Conservation (phyloP, 1,140 invertebrate genomes). For the Nasonia vitripennis region DNA sequence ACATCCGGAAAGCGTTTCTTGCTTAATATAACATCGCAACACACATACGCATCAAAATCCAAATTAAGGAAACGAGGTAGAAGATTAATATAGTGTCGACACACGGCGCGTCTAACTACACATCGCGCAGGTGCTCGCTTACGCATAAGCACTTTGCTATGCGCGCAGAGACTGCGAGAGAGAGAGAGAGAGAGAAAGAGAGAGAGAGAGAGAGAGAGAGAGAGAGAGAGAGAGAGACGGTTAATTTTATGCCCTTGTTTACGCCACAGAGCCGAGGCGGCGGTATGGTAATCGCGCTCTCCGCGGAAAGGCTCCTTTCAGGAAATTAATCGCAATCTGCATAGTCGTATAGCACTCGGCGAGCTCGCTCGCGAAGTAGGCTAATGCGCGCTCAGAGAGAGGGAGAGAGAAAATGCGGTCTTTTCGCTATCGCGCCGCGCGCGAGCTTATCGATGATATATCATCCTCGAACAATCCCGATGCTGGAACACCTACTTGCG, state of each 20-base stretch:
- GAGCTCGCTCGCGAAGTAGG: not conserved
- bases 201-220: not conserved
- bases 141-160: not conserved
- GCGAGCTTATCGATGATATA: not conserved
- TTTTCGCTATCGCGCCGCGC: not conserved
- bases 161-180: no score
- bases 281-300: slow-evolving; percentile 20
- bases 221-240: not conserved
- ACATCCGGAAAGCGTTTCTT: not conserved
- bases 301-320: slow-evolving; percentile 14
- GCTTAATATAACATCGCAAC: slow-evolving; percentile 14
- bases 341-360: not conserved
- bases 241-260: slow-evolving; percentile 35
- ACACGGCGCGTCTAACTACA: not conserved
- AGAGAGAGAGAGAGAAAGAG: not conserved
- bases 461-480: slow-evolving; percentile 22
- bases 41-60: slow-evolving; percentile 12
- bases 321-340: slow-evolving; percentile 33
- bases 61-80: slow-evolving; percentile 39
- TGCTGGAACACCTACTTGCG: not conserved
- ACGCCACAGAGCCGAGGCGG: not conserved
- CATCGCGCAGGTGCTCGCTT: slow-evolving; percentile 19
- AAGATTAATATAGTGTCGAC: slow-evolving; percentile 42
- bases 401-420: not conserved
- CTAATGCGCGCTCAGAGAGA: not conserved